Evolutionary conservation across 2,888 invertebrate genomes (phyloP).

Genomic region (Nasonovia ribisnigri): DNA sequence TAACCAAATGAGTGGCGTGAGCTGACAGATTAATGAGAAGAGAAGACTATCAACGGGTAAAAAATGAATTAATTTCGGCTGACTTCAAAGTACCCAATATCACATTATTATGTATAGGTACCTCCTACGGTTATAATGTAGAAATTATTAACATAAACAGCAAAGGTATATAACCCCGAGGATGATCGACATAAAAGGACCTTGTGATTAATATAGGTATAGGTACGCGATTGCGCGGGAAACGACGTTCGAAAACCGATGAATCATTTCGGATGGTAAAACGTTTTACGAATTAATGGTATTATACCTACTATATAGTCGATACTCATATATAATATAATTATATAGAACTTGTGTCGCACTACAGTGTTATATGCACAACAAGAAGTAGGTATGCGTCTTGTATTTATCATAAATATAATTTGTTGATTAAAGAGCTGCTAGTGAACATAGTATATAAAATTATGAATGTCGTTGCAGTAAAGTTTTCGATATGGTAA

Average conservation of each 20-base stretch:
- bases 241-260: neutral
- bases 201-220: neutral
- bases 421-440: neutral
- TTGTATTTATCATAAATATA: neutral
- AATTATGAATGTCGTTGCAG: neutral
- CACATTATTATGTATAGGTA: neutral
- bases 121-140: neutral
- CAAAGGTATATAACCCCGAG: neutral
- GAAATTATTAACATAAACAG: neutral
- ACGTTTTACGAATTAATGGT: neutral
- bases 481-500: neutral
- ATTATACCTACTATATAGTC: neutral
- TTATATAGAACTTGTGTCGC: neutral
- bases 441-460: neutral
- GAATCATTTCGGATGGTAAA: neutral
- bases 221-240: neutral
- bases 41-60: neutral
- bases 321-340: neutral
- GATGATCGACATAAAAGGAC: conserved; percentile 36
- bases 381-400: neutral
- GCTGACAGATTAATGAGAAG: neutral
- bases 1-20: conserved; percentile 8
- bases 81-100: neutral
- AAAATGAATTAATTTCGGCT: conserved; percentile 16
- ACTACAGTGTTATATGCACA: neutral